A percentile compares a stretch with the other conserved stretches of the same genome.
Evolutionary conservation across 2,888 invertebrate species (phyloP).

Genomic region (Linhomoeus sp.): DNA sequence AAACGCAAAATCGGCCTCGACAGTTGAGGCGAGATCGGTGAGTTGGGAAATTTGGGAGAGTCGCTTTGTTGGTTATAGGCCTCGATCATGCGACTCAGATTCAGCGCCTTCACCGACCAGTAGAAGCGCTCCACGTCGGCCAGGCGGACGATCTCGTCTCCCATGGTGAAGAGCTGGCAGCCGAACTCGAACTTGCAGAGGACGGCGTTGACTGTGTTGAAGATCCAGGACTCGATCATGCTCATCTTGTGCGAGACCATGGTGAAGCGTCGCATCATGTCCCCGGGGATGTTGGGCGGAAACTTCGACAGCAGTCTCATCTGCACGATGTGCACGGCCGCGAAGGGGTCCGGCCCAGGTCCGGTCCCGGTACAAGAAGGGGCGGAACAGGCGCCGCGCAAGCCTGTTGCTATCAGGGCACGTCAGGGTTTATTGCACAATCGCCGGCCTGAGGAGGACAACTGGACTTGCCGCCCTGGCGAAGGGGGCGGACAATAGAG

Average conservation of each 20-base stretch:
- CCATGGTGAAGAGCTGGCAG: slow-evolving; percentile 15
- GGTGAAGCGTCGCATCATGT: slow-evolving; percentile 8
- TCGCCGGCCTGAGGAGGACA: too few species aligned
- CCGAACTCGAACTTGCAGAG: slow-evolving; percentile 16
- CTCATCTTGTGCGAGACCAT: slow-evolving; percentile 14
- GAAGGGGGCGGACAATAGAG: too few species aligned
- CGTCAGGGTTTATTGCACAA: too few species aligned
- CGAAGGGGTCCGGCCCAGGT: not conserved
- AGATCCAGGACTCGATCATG: slow-evolving; percentile 12
- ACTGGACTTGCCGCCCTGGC: too few species aligned
- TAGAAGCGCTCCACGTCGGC: slow-evolving; percentile 17
- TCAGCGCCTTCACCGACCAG: slow-evolving; percentile 9
- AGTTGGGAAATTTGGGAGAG: too few species aligned
- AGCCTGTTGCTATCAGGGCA: too few species aligned
- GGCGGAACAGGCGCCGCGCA: too few species aligned
- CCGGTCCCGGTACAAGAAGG: too few species aligned
- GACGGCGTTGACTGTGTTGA: slow-evolving; percentile 17
- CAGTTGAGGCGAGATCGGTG: too few species aligned
- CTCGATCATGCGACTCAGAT: not conserved
- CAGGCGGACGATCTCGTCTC: slow-evolving; percentile 15
- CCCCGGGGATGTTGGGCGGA: slow-evolving; percentile 14
- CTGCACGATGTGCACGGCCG: too few species aligned
- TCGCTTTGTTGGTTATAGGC: too few species aligned
- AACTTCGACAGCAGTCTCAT: slow-evolving; percentile 16
- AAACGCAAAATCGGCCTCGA: too few species aligned